Percentiles rank a stretch among this genome's conserved stretches.
These are phyloP conservation scores for Geotrupes spiniger DNA, from an alignment of 2,888 invertebrate species.

Conservation along the genomic window DNA sequence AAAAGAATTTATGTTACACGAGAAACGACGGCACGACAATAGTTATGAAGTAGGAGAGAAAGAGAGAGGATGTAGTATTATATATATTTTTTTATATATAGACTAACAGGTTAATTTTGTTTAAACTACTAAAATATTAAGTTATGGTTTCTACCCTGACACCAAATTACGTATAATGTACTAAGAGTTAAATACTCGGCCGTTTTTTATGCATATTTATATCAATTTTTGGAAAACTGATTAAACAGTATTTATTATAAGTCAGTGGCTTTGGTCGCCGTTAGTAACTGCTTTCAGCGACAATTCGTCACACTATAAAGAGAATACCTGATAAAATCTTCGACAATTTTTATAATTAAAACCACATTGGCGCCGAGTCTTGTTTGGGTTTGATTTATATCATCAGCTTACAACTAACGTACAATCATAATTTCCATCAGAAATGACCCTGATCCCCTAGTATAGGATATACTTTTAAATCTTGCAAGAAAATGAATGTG, in stretches of 20 bases:
- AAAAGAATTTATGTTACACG: slow-evolving; percentile 46
- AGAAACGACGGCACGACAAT: slow-evolving; percentile 39
- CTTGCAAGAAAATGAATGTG: no score
- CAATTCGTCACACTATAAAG: no score
- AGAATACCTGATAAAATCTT: no score
- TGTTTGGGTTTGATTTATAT: no score
- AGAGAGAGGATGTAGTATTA: slow-evolving; percentile 19
- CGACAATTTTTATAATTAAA: no score
- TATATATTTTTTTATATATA: slow-evolving; percentile 18
- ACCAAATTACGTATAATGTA: slow-evolving; percentile 87
- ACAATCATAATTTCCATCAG: no score
- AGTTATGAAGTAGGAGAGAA: slow-evolving; percentile 15
- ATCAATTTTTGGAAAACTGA: slow-evolving; percentile 7
- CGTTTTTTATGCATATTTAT: slow-evolving; percentile 37
- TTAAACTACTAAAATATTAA: slow-evolving; percentile 41
- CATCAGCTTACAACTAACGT: no score
- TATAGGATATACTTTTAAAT: no score
- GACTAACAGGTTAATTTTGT: slow-evolving; percentile 34
- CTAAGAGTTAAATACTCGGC: slow-evolving; percentile 60
- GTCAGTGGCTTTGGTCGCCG: no score
- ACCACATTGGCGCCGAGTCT: no score
- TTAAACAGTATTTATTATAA: background rate
- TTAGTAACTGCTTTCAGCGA: no score
- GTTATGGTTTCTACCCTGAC: slow-evolving; percentile 69
- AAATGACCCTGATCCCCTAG: no score